Conservation (phyloP, 2,888 invertebrate species). For the Margaritifera margaritifera region DNA sequence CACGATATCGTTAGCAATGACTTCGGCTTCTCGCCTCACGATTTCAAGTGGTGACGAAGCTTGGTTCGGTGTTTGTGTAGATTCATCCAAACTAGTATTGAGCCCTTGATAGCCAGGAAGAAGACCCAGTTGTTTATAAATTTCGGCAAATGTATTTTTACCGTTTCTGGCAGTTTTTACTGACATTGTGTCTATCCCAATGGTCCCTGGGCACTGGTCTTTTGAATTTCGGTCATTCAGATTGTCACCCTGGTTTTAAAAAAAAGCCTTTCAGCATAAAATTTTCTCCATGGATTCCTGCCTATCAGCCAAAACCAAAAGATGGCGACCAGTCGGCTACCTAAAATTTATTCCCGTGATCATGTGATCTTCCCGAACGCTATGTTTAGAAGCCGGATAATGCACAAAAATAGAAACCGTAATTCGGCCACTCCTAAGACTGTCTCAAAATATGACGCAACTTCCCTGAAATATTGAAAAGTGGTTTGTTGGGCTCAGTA, state of each 20-base stretch:
- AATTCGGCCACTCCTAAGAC: too few relatives aligned
- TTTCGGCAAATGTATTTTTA: slow-evolving; percentile 59
- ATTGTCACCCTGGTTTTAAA: neutral
- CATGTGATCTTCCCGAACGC: too few relatives aligned
- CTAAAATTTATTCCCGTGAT: too few relatives aligned
- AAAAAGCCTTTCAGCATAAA: too few relatives aligned
- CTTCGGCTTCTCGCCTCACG: slow-evolving; percentile 58
- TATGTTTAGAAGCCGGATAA: too few relatives aligned
- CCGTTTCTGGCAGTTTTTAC: slow-evolving; percentile 26
- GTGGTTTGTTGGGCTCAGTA: too few relatives aligned
- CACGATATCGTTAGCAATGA: slow-evolving; percentile 60
- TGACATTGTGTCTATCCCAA: slow-evolving; percentile 25
- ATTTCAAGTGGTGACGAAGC: slow-evolving; percentile 52
- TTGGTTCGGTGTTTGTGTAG: slow-evolving; percentile 52
- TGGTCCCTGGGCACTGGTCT: slow-evolving; percentile 28
- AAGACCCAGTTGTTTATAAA: slow-evolving; percentile 58
- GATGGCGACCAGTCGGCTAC: slow-evolving; percentile 18
- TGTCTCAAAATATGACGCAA: too few relatives aligned
- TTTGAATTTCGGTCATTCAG: slow-evolving; percentile 16
- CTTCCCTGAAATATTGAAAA: too few relatives aligned
- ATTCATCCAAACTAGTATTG: slow-evolving; percentile 54
- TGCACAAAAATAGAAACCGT: too few relatives aligned
- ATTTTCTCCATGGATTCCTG: too few relatives aligned
- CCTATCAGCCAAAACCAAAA: slow-evolving; percentile 10
- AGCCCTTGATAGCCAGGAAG: slow-evolving; percentile 57